phyloP scores from a whole-genome alignment of 2,797 vertebrate genomes.

The Selene dorsalis region DNA sequence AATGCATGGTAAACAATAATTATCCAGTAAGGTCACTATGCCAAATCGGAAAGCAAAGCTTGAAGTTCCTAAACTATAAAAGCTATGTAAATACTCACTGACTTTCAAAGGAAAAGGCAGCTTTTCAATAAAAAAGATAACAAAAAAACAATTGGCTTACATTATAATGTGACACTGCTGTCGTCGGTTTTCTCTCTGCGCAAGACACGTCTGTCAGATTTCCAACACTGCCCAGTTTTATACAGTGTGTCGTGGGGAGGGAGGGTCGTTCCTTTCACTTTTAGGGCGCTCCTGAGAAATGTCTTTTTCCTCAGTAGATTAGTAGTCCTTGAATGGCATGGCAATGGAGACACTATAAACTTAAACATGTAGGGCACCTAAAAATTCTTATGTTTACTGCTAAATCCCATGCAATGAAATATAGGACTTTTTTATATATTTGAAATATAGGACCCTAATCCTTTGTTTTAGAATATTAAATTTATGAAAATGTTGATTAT shows the following conservation, averaged over 20 bases:
- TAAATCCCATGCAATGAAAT: background rate
- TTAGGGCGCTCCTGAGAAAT: conserved; percentile 61
- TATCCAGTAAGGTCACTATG: background rate
- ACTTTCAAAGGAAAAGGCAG: conserved; percentile 19
- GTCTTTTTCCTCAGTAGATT: conserved; percentile 52
- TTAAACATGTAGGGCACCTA: background rate
- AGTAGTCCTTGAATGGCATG: conserved; percentile 28
- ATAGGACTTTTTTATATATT: background rate
- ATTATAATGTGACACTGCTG: conserved; percentile 33
- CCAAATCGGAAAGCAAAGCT: conserved; percentile 13
- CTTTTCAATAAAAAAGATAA: conserved; percentile 30
- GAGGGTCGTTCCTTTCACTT: conserved; percentile 51
- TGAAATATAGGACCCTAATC: too few species aligned
- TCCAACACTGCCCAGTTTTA: conserved; percentile 68
- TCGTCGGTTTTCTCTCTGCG: conserved; percentile 27
- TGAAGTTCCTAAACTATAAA: conserved; percentile 15
- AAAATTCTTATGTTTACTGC: background rate
- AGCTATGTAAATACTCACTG: background rate
- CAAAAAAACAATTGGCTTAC: conserved; percentile 55
- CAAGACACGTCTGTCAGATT: conserved; percentile 54
- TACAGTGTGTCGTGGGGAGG: conserved; percentile 65
- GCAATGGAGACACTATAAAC: conserved; percentile 19
- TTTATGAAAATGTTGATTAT: background rate
- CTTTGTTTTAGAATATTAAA: background rate
- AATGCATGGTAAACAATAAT: conserved; percentile 17